A percentile compares a stretch with the other conserved stretches of the same genome.
These are phyloP conservation scores for Ditylenchus weischeri DNA, from an alignment of 2,888 invertebrate species.

Conservation along the genomic window DNA sequence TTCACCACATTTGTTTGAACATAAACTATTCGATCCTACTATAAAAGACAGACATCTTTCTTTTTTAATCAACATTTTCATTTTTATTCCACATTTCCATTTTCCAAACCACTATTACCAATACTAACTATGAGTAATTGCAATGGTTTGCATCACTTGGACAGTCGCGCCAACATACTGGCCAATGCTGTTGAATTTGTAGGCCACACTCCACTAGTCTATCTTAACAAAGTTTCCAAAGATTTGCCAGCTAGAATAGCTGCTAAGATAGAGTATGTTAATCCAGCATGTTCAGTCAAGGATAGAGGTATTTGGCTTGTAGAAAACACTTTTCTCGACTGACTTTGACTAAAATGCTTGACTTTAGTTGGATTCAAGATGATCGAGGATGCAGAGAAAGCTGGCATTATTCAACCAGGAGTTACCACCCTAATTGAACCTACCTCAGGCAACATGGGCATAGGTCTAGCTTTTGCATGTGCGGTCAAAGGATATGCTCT, in stretches of 20 bases:
- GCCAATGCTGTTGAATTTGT: slow-evolving; percentile 32
- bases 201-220: slow-evolving; percentile 51
- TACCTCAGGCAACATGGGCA: slow-evolving; percentile 57
- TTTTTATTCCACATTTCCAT: too few relatives aligned
- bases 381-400: slow-evolving; percentile 48
- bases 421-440: slow-evolving; percentile 48
- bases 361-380: slow-evolving; percentile 45
- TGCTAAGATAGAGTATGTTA: slow-evolving; percentile 55
- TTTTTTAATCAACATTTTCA: too few relatives aligned
- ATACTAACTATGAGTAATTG: too few relatives aligned
- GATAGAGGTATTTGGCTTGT: slow-evolving; percentile 36
- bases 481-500: slow-evolving; percentile 49
- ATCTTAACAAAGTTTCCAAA: slow-evolving; percentile 46
- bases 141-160: not conserved
- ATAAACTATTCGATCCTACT: too few relatives aligned
- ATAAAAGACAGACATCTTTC: too few relatives aligned
- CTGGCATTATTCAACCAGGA: slow-evolving; percentile 39
- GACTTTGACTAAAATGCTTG: not conserved
- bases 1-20: too few relatives aligned
- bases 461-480: slow-evolving; percentile 49
- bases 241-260: slow-evolving; percentile 50
- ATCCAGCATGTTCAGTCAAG: slow-evolving; percentile 55
- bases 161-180: slow-evolving; percentile 7
- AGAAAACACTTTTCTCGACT: not conserved
- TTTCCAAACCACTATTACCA: too few relatives aligned